Conservation (phyloP, 2,888 invertebrate species). For the Chouioia cunea region DNA sequence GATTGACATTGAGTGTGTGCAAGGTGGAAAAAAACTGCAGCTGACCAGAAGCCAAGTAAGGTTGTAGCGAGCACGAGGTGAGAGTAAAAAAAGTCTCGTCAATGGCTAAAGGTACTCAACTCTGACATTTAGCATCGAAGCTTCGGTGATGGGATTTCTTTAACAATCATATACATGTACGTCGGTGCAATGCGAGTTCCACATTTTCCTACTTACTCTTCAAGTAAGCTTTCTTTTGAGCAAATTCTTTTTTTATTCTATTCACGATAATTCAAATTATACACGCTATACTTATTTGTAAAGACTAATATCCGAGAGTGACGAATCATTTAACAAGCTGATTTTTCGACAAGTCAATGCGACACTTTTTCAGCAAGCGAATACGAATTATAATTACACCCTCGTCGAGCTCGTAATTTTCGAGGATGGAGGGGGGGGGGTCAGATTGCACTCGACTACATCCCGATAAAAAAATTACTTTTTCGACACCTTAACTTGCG, state of each 20-base stretch:
- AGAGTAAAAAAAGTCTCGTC: background rate
- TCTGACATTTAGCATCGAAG: conserved; percentile 19
- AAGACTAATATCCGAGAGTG: no score
- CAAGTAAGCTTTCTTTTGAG: no score
- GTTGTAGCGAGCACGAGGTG: background rate
- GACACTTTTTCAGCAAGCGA: no score
- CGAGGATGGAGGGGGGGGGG: background rate
- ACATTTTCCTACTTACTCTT: background rate
- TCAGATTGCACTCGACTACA: background rate
- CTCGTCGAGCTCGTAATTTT: background rate
- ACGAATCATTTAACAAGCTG: no score
- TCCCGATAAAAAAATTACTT: conserved; percentile 24
- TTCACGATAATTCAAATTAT: no score
- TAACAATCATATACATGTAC: background rate
- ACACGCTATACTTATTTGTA: no score
- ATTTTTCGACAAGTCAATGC: no score
- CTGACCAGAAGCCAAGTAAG: conserved; percentile 24
- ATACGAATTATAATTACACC: no score
- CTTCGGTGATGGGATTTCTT: conserved; percentile 14
- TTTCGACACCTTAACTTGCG: background rate
- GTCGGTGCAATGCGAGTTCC: background rate
- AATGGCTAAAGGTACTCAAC: background rate
- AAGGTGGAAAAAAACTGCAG: conserved; percentile 11
- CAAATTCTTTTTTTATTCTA: no score
- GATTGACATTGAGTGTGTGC: no score